A percentile compares a stretch with the other conserved stretches of the same genome.
These are phyloP conservation scores for Craseonycteris thonglongyai DNA, from an alignment of 2,113 vertebrate genomes.

Conservation along the genomic window DNA sequence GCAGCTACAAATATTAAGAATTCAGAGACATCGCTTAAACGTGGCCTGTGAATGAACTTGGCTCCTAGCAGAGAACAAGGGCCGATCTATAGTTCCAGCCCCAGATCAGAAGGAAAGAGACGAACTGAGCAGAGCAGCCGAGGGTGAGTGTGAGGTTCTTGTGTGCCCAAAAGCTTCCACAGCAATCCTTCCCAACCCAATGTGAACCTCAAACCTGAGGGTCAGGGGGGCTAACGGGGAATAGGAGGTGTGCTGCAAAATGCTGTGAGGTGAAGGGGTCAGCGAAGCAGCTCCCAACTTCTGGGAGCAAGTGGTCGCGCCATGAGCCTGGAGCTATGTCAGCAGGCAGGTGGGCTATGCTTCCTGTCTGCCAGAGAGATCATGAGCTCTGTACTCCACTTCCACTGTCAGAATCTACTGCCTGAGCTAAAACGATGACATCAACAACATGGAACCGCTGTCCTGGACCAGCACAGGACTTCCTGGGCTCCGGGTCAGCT, in stretches of 20 bases:
- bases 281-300: not conserved
- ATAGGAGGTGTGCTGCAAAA: not conserved
- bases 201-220: not conserved
- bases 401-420: not conserved
- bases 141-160: not conserved
- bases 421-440: too few relatives aligned
- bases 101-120: not conserved
- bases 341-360: not conserved
- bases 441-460: not conserved
- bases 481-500: not conserved
- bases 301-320: not conserved
- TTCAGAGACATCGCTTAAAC: slow-evolving; percentile 61
- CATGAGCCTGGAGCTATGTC: not conserved
- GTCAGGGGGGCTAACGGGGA: not conserved
- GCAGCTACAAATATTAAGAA: slow-evolving; percentile 54
- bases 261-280: not conserved
- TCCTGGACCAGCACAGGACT: not conserved
- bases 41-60: slow-evolving; percentile 17
- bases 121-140: not conserved
- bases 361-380: not conserved
- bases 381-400: not conserved
- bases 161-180: not conserved
- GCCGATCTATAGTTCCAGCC: not conserved
- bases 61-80: not conserved
- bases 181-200: not conserved